Evolutionary conservation across 2,888 invertebrate genomes (phyloP).

Genomic region (Scaptodrosophila latifasciaeformis): DNA sequence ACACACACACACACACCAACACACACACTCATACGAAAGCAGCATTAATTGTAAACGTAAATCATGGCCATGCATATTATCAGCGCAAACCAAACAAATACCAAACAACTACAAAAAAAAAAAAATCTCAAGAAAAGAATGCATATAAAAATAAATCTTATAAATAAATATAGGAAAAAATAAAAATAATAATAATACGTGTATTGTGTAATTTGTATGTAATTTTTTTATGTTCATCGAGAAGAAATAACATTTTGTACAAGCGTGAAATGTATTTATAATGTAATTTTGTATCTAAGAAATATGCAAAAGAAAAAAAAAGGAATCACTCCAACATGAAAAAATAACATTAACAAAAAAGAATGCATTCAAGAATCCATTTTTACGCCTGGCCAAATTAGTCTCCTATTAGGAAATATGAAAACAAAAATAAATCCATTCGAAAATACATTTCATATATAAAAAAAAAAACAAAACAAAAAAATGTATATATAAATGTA

Average conservation of each 20-base stretch:
- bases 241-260: slow-evolving; percentile 21
- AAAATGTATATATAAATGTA: slow-evolving; percentile 53
- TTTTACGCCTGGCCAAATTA: slow-evolving; percentile 60
- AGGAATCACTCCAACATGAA: neutral
- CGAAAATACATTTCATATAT: slow-evolving; percentile 12
- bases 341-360: neutral
- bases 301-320: neutral
- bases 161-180: slow-evolving; percentile 11
- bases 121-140: slow-evolving; percentile 38
- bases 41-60: slow-evolving; percentile 57
- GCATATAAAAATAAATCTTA: slow-evolving; percentile 37
- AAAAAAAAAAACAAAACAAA: slow-evolving; percentile 31
- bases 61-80: slow-evolving; percentile 64
- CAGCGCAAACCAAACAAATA: slow-evolving; percentile 62
- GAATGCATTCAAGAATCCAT: neutral
- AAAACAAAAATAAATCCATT: neutral
- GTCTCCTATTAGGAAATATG: slow-evolving; percentile 29
- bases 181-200: neutral
- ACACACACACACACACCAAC: slow-evolving; percentile 14
- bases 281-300: slow-evolving; percentile 49
- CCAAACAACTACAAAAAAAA: slow-evolving; percentile 57
- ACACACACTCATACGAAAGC: slow-evolving; percentile 13
- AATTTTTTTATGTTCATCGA: slow-evolving; percentile 12
- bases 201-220: slow-evolving; percentile 11
- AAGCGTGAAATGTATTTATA: slow-evolving; percentile 36